Evolutionary conservation across 2,888 invertebrate species (phyloP).

Genomic region (Bombylius discolor): DNA sequence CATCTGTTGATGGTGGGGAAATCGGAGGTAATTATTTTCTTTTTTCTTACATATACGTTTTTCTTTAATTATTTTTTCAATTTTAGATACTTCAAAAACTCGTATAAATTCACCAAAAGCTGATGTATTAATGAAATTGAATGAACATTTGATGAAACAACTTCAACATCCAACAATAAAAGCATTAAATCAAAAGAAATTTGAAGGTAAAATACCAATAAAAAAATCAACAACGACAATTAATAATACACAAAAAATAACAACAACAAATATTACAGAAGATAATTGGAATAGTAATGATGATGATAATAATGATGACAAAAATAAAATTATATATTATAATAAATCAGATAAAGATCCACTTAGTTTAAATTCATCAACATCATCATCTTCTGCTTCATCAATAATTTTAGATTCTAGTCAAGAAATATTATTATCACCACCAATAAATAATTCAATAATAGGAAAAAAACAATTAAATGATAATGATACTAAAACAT

Average conservation of each 20-base stretch:
- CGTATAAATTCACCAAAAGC: constrained; percentile 5
- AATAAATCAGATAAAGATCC: no score
- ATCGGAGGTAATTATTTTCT: background rate
- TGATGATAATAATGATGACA: background rate
- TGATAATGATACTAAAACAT: no score
- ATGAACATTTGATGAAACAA: constrained; percentile 22
- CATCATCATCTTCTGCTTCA: background rate
- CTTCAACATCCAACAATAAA: constrained; percentile 25
- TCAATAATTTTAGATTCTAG: no score
- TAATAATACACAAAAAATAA: background rate
- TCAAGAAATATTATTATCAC: background rate
- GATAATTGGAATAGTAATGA: background rate
- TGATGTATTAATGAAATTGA: constrained; percentile 21
- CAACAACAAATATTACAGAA: no score
- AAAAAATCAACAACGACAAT: constrained; percentile 16
- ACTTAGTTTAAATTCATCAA: no score
- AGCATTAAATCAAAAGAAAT: constrained; percentile 33
- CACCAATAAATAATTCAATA: no score
- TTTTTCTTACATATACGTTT: background rate
- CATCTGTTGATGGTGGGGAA: background rate
- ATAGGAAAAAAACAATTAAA: no score
- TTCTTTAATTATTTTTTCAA: background rate
- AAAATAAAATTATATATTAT: no score
- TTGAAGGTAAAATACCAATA: constrained; percentile 36
- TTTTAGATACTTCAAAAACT: constrained; percentile 3